Evolutionary conservation across 2,888 invertebrate species (phyloP).

Genomic region (Oligia latruncula): DNA sequence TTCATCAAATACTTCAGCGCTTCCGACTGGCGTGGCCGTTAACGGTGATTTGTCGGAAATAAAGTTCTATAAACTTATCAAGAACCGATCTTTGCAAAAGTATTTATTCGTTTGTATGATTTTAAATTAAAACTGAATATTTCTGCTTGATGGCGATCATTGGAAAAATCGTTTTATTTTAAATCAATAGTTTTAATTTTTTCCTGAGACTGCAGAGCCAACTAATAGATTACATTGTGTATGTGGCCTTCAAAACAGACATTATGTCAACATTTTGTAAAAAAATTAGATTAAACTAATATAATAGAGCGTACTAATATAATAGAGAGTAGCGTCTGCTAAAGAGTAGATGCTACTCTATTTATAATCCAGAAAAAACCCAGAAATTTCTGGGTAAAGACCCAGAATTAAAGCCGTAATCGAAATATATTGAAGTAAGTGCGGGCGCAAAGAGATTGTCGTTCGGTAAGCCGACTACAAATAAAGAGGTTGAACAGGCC

Average conservation of each 20-base stretch:
- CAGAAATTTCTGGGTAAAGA: too few relatives aligned
- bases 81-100: background rate
- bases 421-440: conserved; percentile 74
- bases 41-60: conserved; percentile 36
- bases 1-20: conserved; percentile 45
- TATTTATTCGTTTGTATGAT: background rate
- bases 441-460: conserved; percentile 74
- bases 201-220: background rate
- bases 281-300: background rate
- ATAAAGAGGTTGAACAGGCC: conserved; percentile 77
- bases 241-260: background rate
- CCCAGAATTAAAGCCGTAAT: conserved; percentile 57
- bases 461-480: conserved; percentile 79
- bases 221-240: background rate
- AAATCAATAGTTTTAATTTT: background rate
- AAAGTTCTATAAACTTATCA: conserved; percentile 40
- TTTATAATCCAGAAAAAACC: too few relatives aligned
- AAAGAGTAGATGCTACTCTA: too few relatives aligned
- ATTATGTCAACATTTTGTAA: background rate
- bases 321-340: background rate
- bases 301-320: background rate
- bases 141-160: too few relatives aligned
- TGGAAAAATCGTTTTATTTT: background rate
- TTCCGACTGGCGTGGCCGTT: conserved; percentile 22
- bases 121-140: background rate